phyloP scores from a whole-genome alignment of 2,888 invertebrate genomes.

The Meganola albula region DNA sequence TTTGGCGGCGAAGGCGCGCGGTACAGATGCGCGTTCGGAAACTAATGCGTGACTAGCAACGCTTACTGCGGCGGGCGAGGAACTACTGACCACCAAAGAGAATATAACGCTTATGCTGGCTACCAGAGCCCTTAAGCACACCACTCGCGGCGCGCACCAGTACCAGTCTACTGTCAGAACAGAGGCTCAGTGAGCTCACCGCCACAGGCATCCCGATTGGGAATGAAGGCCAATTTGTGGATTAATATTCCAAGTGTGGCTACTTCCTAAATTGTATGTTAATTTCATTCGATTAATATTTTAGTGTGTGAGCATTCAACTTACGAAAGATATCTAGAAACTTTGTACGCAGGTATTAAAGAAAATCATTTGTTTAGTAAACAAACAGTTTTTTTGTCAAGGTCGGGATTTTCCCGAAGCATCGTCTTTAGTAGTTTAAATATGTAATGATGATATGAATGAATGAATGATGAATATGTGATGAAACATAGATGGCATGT shows the following conservation, averaged over 20 bases:
- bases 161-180: slow-evolving; percentile 39
- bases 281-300: slow-evolving; percentile 64
- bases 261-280: slow-evolving; percentile 62
- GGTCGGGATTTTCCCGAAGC: too few relatives aligned
- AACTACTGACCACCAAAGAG: slow-evolving; percentile 66
- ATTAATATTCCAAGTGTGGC: slow-evolving; percentile 61
- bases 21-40: slow-evolving; percentile 66
- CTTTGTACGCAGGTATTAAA: too few relatives aligned
- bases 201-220: slow-evolving; percentile 61
- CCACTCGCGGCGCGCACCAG: slow-evolving; percentile 36
- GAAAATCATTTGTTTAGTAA: too few relatives aligned
- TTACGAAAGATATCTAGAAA: too few relatives aligned
- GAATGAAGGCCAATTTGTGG: slow-evolving; percentile 68
- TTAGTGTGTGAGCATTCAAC: too few relatives aligned
- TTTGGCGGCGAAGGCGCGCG: slow-evolving; percentile 42
- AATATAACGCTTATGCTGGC: too few relatives aligned
- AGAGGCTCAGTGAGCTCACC: slow-evolving; percentile 62
- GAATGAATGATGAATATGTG: too few relatives aligned
- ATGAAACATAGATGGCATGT: too few relatives aligned
- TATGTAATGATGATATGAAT: too few relatives aligned
- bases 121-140: slow-evolving; percentile 40
- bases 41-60: slow-evolving; percentile 72
- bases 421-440: too few relatives aligned
- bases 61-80: slow-evolving; percentile 66
- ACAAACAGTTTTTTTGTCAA: too few relatives aligned